Percentiles rank a stretch among this genome's conserved stretches.
Evolutionary conservation across 2,888 invertebrate species (phyloP).

Genomic region (Xylota segnis): DNA sequence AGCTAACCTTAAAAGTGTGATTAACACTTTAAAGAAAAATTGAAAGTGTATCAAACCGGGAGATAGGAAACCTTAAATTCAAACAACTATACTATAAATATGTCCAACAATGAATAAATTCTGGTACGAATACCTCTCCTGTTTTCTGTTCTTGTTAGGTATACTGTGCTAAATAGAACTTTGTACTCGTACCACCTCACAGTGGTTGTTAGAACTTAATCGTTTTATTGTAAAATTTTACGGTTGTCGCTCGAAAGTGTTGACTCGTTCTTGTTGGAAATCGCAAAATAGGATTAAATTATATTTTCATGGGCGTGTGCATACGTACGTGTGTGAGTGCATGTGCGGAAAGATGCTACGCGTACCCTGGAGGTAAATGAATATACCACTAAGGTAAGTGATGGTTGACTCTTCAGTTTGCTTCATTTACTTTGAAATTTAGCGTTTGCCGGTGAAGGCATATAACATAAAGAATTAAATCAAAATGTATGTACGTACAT

Average conservation of each 20-base stretch:
- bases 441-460: conserved; percentile 45
- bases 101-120: conserved; percentile 45
- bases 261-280: conserved; percentile 47
- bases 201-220: conserved; percentile 48
- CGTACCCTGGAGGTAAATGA: background rate
- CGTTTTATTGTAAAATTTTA: conserved; percentile 57
- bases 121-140: conserved; percentile 17
- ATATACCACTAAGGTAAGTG: conserved; percentile 24
- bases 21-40: background rate
- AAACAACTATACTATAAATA: conserved; percentile 31
- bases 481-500: conserved; percentile 22
- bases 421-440: conserved; percentile 52
- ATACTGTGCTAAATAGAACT: conserved; percentile 24
- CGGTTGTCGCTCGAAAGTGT: conserved; percentile 41
- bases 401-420: conserved; percentile 25
- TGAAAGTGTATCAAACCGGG: background rate
- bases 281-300: conserved; percentile 53
- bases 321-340: background rate
- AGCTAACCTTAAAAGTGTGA: no score
- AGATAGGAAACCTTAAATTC: background rate
- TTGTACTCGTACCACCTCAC: background rate
- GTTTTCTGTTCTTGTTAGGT: background rate
- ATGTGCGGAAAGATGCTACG: background rate
- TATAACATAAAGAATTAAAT: conserved; percentile 51
- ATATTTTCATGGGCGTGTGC: conserved; percentile 17